A percentile compares a stretch with the other conserved stretches of the same genome.
phyloP scores from a whole-genome alignment of 2,113 vertebrate species.

The Antechinus stuartii region DNA sequence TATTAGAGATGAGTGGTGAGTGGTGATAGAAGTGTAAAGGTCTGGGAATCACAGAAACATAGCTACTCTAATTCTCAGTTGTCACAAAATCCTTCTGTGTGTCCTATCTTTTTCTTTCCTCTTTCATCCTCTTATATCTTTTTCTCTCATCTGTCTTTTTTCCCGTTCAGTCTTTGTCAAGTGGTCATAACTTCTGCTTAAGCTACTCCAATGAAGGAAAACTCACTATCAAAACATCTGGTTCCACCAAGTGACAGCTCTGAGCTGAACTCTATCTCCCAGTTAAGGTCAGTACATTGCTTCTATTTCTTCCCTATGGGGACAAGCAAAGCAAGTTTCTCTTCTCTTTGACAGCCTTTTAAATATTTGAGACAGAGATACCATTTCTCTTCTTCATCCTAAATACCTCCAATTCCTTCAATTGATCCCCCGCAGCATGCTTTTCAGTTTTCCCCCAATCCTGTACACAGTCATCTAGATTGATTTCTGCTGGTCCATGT shows the following conservation, averaged over 20 bases:
- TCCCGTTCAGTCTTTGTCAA: not conserved
- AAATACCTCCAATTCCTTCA: not conserved
- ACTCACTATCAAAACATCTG: not conserved
- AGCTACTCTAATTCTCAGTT: not conserved
- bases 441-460: not conserved
- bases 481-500: not conserved
- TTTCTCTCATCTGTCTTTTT: not conserved
- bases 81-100: not conserved
- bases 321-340: not conserved
- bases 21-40: not conserved
- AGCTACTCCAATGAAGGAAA: not conserved
- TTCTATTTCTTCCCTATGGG: not conserved
- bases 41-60: not conserved
- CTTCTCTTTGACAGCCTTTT: not conserved
- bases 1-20: not conserved
- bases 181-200: not conserved
- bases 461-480: not conserved
- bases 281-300: not conserved
- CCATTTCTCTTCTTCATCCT: not conserved
- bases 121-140: not conserved
- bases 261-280: not conserved
- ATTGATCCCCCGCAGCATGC: not conserved
- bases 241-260: not conserved
- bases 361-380: not conserved
- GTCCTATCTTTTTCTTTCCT: not conserved